Base-by-base conservation (phyloP, 2,113 vertebrate genomes). In the Barnardius zonarius region DNA sequence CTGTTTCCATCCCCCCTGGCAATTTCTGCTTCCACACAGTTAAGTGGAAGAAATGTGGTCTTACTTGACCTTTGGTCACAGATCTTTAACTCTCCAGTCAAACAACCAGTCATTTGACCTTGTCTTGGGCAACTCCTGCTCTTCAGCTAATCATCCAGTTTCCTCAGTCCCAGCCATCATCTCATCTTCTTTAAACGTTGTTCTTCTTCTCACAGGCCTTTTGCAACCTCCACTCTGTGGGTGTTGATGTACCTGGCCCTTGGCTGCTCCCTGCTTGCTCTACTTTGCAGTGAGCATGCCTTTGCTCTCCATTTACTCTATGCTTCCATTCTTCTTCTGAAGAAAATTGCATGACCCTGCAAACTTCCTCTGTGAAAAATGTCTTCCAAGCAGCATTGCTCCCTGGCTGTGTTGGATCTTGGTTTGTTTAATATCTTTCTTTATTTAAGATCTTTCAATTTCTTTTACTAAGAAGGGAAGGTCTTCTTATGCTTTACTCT, bases 271-370 rank as follows among this genome's bases (percentile, higher is more conserved):
- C 6, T 37, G 33, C 78, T n/a, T 64, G 48, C 44, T 79, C 35
- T 25, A 37, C 41, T 77, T 54, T 43, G 83, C 41, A 17, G 24
- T 48, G 37, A 35, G 76, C 48, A 5, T 18, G 10, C 14, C 39
- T 46, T 55, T 19, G 0, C 22, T 15, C 41, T 59, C 39, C 0
- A 1, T 49, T 67, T 52, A 72, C 57, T 88, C 87, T 27, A 3
- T 80, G 49, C 61, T 67, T 94, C 70, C 49, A 1, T 70, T 87
- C 35, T 70, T 68, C 83, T 84, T 70, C 44, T 43, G 23, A 37
- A 86, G 17, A 75, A 88, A 59, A 61, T 37, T 0, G 0, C 24
- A 25, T 70, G 61, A 78, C 68, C 2, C 0, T 25, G 7, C 22
- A 37, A 17, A 68, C 61, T 90, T 96, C 78, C 82, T 90, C 35